These are phyloP conservation scores for Plebejus anna DNA, from an alignment of 2,888 invertebrate species.

Conservation along the genomic window DNA sequence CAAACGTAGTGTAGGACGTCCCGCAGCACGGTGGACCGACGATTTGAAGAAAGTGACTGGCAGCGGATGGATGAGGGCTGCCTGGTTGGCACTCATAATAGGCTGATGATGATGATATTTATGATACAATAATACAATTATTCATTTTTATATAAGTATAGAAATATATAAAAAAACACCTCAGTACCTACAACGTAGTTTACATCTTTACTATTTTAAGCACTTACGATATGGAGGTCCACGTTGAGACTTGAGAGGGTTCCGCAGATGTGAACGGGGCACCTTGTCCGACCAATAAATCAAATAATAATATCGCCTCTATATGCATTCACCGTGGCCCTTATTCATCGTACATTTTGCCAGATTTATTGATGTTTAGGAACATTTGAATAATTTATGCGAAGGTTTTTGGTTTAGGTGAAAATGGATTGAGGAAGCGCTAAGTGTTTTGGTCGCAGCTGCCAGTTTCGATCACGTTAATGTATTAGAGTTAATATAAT, in stretches of 20 bases:
- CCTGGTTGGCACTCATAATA: too few relatives aligned
- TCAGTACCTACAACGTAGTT: neutral
- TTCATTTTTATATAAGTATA: neutral
- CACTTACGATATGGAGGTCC: neutral
- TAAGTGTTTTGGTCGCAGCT: constrained; percentile 5
- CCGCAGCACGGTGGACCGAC: too few relatives aligned
- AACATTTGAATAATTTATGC: constrained; percentile 20
- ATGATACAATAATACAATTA: too few relatives aligned
- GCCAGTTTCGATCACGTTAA: neutral
- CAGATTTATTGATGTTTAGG: constrained; percentile 10
- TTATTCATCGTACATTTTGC: constrained; percentile 29
- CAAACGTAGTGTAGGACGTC: too few relatives aligned
- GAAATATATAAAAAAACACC: neutral
- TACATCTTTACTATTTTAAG: neutral
- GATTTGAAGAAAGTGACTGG: too few relatives aligned
- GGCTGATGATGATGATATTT: too few relatives aligned
- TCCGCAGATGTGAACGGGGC: constrained; percentile 42
- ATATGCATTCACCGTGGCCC: constrained; percentile 59
- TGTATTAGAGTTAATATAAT: too few relatives aligned
- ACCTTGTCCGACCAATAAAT: constrained; percentile 77
- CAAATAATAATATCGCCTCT: constrained; percentile 73
- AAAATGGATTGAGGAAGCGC: constrained; percentile 11
- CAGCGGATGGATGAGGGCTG: too few relatives aligned
- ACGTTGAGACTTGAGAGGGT: neutral
- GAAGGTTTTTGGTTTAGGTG: constrained; percentile 10